phyloP scores from a whole-genome alignment of 2,113 vertebrate genomes.

The Monopterus albus region DNA sequence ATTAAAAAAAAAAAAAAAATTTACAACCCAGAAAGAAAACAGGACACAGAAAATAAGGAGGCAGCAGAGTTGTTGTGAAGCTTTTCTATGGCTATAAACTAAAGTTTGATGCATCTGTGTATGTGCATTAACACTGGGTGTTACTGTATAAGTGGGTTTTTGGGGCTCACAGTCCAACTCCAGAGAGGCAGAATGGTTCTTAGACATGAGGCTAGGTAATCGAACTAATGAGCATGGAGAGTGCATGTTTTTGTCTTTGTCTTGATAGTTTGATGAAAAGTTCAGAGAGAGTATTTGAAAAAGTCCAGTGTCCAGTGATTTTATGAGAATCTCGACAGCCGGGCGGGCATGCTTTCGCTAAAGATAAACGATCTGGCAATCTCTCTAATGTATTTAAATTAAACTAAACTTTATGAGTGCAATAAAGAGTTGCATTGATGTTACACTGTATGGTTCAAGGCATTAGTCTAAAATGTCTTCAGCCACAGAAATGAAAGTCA shows the following conservation, averaged over 20 bases:
- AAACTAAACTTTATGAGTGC: constrained; percentile 8
- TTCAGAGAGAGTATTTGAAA: not conserved
- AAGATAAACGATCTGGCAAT: not conserved
- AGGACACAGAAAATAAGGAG: constrained; percentile 6
- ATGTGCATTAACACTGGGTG: constrained; percentile 3
- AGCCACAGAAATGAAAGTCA: not conserved
- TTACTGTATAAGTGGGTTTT: constrained; percentile 23
- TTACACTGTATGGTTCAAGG: not conserved
- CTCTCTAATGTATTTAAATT: not conserved
- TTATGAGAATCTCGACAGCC: not conserved
- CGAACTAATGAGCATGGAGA: not conserved
- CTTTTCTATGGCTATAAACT: constrained; percentile 42
- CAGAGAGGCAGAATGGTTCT: not conserved
- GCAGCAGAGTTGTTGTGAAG: not conserved
- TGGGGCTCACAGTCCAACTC: not conserved
- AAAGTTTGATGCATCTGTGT: constrained; percentile 11
- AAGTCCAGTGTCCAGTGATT: not conserved
- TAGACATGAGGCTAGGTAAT: not conserved
- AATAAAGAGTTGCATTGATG: not conserved
- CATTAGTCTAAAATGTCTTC: not conserved
- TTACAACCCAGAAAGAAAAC: constrained; percentile 3
- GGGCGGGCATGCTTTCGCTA: not conserved
- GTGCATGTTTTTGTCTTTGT: not conserved
- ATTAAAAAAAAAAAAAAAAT: too few species aligned
- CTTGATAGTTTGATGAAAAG: not conserved